Percentiles rank a stretch among this genome's conserved stretches.
Conservation (phyloP, 2,888 invertebrate species). For the Netelia inedita region DNA sequence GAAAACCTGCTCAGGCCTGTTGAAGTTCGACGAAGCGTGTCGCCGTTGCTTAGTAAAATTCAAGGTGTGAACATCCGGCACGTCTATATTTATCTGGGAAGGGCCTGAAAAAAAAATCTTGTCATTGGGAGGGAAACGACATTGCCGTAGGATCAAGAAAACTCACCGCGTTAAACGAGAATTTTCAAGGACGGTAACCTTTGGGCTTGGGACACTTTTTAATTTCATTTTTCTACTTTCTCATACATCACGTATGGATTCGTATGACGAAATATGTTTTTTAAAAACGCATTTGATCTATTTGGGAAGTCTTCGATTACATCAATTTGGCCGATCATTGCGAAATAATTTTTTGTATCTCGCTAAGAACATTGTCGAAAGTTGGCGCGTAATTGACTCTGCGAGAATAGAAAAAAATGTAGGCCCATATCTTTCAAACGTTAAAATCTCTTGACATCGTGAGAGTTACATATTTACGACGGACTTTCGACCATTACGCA, state of each 20-base stretch:
- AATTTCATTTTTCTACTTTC: background rate
- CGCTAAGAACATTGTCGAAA: constrained; percentile 7
- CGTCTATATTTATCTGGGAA: constrained; percentile 15
- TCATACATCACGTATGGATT: background rate
- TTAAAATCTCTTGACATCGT: constrained; percentile 5
- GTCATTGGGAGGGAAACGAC: constrained; percentile 7
- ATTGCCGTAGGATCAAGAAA: constrained; percentile 22
- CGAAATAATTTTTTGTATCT: background rate
- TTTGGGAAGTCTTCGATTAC: background rate
- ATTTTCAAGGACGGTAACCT: constrained; percentile 37
- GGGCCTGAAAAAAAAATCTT: constrained; percentile 1
- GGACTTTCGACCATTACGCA: background rate
- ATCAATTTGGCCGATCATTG: background rate
- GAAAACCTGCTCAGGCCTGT: background rate
- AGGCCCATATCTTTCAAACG: constrained; percentile 15
- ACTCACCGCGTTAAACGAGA: background rate
- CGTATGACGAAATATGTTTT: background rate
- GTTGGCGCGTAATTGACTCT: background rate
- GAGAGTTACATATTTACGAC: constrained; percentile 34
- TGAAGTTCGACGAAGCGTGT: too few species aligned
- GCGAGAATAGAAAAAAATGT: background rate
- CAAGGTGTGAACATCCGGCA: constrained; percentile 23
- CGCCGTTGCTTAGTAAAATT: background rate
- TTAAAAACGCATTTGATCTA: background rate
- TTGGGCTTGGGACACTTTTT: constrained; percentile 1